Base-by-base conservation (phyloP, 2,797 vertebrate species). In the Scyliorhinus canicula region DNA sequence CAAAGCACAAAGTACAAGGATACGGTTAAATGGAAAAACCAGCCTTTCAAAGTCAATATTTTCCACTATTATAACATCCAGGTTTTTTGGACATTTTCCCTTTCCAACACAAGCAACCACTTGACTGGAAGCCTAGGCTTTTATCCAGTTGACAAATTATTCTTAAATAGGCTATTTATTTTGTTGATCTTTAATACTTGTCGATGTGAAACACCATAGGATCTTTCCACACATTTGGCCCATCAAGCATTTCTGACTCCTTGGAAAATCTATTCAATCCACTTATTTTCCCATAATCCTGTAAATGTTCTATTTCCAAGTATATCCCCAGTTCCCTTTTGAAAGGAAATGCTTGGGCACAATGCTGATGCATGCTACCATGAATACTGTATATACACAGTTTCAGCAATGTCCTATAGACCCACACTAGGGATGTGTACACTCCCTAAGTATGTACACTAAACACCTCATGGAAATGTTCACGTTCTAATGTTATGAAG, bases 71-170 rank as follows among this genome's bases (percentile, higher is more conserved):
- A 88, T 85, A 28, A 52, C 85, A 35, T 88, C 85, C 52, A 88
- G 50, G 57, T 55, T 57, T 88, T 35, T 11, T 14, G 55, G 63
- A 65, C 63, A 1, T 12, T 88, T 71, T 11, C 35, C 26, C 11
- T 57, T 88, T 88, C 85, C 52, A 88, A 88, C 31, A 55, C 85
- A 88, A 84, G 47, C 44, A 84, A 86, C 55, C 85, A 35, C 82
- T 85, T 85, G 52, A 35, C 50, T 55, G 52, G 85, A 9, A 88
- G 82, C 85, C 26, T 4, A 55, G 2, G 50, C 28, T 55, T 55
- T 57, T 55, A 88, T 88, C 57, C 85, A 88, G 55, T 35, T 14
- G 6, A 85, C 1, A 88, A 88, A 35, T 55, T 28, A 55, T 47
- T 88, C 85, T 88, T 88, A 14, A 88, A 35, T 35, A 55, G 85